These are phyloP conservation scores for Mastigias papua DNA, from an alignment of 30 jellyfish, hydroid and myxozoan genomes.

Conservation along the genomic window DNA sequence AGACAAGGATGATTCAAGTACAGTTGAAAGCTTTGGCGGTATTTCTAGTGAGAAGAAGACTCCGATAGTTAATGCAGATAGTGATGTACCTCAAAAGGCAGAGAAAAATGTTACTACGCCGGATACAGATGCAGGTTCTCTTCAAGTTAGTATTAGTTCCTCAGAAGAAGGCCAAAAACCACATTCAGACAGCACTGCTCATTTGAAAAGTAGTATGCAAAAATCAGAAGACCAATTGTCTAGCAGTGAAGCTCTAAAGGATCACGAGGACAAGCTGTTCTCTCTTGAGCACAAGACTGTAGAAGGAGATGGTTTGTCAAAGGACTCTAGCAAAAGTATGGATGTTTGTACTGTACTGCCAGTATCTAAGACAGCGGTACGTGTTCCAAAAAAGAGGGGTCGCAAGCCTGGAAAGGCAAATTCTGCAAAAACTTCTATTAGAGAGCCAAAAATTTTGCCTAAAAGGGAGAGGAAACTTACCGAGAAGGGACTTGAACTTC, in stretches of 20 bases:
- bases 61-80: not conserved
- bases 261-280: not conserved
- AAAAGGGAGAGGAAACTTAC: constrained; percentile 57
- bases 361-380: not conserved
- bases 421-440: not conserved
- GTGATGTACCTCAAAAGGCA: not conserved
- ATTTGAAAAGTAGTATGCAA: not conserved
- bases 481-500: constrained; percentile 63
- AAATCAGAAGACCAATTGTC: not conserved
- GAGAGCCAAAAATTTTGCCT: constrained; percentile 43
- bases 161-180: not conserved
- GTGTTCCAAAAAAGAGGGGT: constrained; percentile 16
- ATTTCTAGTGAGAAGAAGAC: not conserved
- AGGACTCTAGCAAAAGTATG: not conserved
- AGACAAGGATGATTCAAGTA: not conserved
- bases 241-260: not conserved
- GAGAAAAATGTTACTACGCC: not conserved
- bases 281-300: not conserved
- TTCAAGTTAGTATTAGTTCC: not conserved
- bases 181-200: not conserved
- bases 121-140: not conserved
- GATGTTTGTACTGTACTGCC: not conserved
- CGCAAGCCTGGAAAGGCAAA: not conserved
- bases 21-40: too few species aligned
- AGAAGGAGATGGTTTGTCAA: not conserved